These are phyloP conservation scores for Vombatus ursinus DNA, from an alignment of 2,113 vertebrate genomes.

Conservation along the genomic window DNA sequence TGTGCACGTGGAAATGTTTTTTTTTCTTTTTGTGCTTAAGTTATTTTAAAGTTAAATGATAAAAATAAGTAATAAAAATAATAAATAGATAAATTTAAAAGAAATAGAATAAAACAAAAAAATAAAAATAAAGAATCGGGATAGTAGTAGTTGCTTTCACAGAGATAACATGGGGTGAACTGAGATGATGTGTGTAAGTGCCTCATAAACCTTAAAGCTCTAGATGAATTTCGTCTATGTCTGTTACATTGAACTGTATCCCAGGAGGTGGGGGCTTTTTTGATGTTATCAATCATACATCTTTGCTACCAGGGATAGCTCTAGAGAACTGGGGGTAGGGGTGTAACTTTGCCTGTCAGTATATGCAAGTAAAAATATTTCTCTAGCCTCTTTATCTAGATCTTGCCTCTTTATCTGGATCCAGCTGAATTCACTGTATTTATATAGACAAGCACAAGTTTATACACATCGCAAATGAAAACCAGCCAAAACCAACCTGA, in stretches of 20 bases:
- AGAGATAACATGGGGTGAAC: neutral
- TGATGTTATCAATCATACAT: neutral
- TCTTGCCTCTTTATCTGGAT: neutral
- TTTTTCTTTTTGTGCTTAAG: neutral
- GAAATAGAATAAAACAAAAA: too few relatives aligned
- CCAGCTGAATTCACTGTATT: neutral
- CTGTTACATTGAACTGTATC: neutral
- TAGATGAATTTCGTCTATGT: neutral
- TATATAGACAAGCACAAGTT: neutral
- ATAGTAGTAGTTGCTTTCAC: neutral
- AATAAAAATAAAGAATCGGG: neutral
- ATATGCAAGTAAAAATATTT: neutral
- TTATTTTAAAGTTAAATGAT: neutral
- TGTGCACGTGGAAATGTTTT: too few relatives aligned
- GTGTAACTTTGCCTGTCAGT: neutral
- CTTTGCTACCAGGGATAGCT: neutral
- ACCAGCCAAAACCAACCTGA: constrained; percentile 9
- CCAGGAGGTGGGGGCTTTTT: neutral
- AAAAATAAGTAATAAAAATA: too few relatives aligned
- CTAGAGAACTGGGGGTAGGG: neutral
- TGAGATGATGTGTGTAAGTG: neutral
- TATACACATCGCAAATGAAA: neutral
- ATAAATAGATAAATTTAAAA: too few relatives aligned
- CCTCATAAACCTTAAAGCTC: neutral
- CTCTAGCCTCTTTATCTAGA: neutral